These are phyloP conservation scores for Perca schrenkii DNA, from an alignment of 2,113 vertebrate genomes.

Conservation along the genomic window DNA sequence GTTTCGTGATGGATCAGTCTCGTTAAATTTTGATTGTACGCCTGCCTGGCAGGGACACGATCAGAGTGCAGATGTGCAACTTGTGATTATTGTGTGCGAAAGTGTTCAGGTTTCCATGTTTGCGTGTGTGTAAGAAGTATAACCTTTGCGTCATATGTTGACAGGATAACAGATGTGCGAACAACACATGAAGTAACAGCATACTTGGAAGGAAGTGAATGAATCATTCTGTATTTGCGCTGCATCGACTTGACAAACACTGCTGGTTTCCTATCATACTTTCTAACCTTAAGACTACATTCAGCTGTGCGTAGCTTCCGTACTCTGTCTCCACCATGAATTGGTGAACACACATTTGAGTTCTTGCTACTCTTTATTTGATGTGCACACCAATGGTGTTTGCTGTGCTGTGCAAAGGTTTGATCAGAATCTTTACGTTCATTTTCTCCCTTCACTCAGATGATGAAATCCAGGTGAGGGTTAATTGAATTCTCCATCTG, in stretches of 20 bases:
- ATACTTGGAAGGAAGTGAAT: conserved; percentile 39
- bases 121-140: conserved; percentile 44
- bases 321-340: neutral
- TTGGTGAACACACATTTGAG: neutral
- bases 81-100: conserved; percentile 45
- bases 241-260: neutral
- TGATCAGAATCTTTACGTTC: conserved; percentile 9
- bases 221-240: conserved; percentile 25
- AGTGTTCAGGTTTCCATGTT: conserved; percentile 35
- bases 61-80: conserved; percentile 64
- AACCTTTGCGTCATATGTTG: conserved; percentile 45
- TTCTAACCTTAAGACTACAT: neutral
- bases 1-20: conserved; percentile 63
- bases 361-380: conserved; percentile 22
- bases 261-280: conserved; percentile 1
- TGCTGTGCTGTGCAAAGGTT: neutral
- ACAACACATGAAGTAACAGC: neutral
- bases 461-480: neutral
- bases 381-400: conserved; percentile 20
- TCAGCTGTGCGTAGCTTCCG: neutral
- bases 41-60: conserved; percentile 47
- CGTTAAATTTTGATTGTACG: conserved; percentile 71
- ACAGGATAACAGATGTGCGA: conserved; percentile 53
- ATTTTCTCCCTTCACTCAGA: neutral
- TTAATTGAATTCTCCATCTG: conserved; percentile 9